Conservation (phyloP, 2,113 vertebrate genomes). For the Jaculus jaculus region DNA sequence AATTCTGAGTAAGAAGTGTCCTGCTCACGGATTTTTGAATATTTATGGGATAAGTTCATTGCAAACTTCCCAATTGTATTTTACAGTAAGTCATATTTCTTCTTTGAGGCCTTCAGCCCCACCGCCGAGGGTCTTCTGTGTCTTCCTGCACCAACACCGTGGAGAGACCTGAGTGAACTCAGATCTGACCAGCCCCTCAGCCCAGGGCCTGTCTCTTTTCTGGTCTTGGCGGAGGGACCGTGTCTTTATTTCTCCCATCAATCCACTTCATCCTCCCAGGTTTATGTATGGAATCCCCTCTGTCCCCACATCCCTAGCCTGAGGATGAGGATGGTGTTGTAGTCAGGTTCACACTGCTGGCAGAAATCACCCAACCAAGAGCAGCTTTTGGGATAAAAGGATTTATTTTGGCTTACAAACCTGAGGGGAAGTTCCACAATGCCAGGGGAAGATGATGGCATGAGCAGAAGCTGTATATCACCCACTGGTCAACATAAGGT, state of each 20-base stretch:
- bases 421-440: no score
- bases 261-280: no score
- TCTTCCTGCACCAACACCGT: accelerated
- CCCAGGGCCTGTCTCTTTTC: background rate
- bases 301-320: accelerated
- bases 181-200: background rate
- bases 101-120: background rate
- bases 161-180: background rate
- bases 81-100: background rate
- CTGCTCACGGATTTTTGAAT: no score
- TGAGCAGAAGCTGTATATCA: no score
- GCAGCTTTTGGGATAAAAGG: no score
- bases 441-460: no score
- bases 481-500: no score
- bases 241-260: accelerated
- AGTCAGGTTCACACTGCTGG: no score
- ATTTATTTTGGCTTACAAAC: no score
- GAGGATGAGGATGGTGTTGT: background rate
- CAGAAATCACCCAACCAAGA: no score
- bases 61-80: accelerated
- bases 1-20: background rate
- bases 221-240: background rate
- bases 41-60: background rate
- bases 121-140: background rate
- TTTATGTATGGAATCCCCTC: background rate